These are phyloP conservation scores for Macrochelys suwanniensis DNA, from an alignment of 2,797 vertebrate genomes.

Conservation along the genomic window DNA sequence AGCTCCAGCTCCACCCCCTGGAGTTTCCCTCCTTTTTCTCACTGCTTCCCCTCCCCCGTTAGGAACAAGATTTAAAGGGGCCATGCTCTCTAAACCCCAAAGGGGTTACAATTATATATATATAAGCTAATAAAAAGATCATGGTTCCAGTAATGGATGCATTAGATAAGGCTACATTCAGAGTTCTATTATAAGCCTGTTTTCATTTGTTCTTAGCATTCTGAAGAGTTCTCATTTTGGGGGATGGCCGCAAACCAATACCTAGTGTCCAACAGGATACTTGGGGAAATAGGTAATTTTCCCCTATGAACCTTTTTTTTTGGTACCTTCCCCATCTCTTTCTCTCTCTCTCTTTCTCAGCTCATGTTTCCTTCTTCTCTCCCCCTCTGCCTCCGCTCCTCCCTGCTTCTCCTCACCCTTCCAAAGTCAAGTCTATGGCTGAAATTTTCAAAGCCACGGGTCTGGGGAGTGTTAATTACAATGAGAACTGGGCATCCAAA, in stretches of 20 bases:
- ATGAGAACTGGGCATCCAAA: background rate
- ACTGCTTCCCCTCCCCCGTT: too few relatives aligned
- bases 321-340: background rate
- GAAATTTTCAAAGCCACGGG: too few relatives aligned
- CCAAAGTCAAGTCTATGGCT: background rate
- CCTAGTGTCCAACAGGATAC: background rate
- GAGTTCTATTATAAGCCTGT: background rate
- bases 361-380: background rate
- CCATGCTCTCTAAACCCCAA: too few relatives aligned
- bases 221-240: background rate
- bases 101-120: background rate
- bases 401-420: background rate
- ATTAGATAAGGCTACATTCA: background rate
- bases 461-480: too few relatives aligned
- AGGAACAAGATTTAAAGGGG: too few relatives aligned
- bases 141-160: background rate
- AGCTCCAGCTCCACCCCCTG: too few relatives aligned
- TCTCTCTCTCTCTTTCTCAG: background rate
- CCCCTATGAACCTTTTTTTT: background rate
- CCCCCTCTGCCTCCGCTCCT: fast-evolving
- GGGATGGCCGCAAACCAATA: background rate
- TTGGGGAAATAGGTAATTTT: background rate
- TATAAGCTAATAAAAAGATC: background rate
- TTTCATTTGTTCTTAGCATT: background rate
- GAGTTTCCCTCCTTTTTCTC: too few relatives aligned